Percentiles rank a stretch among this genome's conserved stretches.
Evolutionary conservation across 2,113 vertebrate genomes (phyloP).

Genomic region (Myotis davidii): DNA sequence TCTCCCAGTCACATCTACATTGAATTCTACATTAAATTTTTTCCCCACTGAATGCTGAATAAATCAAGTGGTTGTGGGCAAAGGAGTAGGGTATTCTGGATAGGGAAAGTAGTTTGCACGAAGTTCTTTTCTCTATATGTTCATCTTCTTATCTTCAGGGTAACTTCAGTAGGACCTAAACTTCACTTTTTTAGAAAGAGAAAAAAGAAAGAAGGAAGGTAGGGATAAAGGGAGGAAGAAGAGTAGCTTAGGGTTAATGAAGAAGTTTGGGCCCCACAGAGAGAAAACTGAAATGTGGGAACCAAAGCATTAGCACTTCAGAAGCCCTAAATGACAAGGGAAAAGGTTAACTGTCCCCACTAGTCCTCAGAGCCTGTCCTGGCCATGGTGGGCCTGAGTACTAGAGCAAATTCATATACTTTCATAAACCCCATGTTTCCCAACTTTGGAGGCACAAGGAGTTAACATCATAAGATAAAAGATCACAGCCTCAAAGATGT

Average conservation of each 20-base stretch:
- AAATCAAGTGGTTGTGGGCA: background rate
- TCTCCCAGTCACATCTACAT: background rate
- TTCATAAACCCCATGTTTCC: background rate
- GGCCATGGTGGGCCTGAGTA: background rate
- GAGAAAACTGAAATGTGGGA: background rate
- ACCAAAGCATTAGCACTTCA: background rate
- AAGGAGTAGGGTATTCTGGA: background rate
- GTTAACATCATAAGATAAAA: background rate
- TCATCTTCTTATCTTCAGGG: background rate
- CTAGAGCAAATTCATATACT: background rate
- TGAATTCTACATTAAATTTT: background rate
- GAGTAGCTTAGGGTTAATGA: background rate
- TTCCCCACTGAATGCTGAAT: background rate
- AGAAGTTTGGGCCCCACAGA: background rate
- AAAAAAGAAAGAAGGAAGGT: background rate
- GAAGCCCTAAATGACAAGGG: too few relatives aligned
- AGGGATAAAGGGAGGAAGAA: background rate
- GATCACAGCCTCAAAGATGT: background rate
- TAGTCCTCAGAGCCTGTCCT: background rate
- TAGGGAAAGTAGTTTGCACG: background rate
- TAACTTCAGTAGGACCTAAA: background rate
- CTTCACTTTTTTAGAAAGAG: background rate
- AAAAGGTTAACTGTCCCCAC: background rate
- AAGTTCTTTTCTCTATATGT: background rate
- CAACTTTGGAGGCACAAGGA: background rate